Conservation (phyloP, 2,797 vertebrate species). For the Prionace glauca region DNA sequence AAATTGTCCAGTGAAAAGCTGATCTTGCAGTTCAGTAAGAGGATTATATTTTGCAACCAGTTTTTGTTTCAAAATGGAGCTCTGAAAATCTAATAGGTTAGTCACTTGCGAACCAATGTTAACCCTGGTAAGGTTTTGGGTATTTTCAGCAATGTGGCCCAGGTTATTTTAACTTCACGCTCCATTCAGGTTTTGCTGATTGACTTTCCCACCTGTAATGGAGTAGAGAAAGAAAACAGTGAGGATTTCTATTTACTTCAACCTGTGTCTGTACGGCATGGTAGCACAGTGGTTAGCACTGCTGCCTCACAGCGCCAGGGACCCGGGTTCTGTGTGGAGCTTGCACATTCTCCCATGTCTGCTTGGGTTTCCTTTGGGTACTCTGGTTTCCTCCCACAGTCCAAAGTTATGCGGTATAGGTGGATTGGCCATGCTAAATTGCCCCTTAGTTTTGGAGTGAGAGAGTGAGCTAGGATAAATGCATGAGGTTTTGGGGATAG, state of each 20-base stretch:
- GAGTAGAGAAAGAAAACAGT: neutral
- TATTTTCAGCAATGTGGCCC: neutral
- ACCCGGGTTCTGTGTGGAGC: too few relatives aligned
- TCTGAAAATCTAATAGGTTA: neutral
- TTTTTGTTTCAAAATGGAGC: neutral
- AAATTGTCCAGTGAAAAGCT: neutral
- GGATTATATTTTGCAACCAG: neutral
- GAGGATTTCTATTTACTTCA: neutral
- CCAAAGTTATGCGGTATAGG: too few relatives aligned
- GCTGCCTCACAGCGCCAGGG: too few relatives aligned
- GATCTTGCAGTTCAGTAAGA: neutral
- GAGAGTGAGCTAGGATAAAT: too few relatives aligned
- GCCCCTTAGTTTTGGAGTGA: too few relatives aligned
- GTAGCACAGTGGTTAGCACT: too few relatives aligned
- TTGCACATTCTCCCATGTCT: too few relatives aligned
- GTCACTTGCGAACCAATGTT: neutral
- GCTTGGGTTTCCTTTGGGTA: too few relatives aligned
- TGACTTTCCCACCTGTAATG: neutral
- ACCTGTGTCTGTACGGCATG: neutral
- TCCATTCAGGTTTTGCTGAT: neutral
- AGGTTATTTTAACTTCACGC: neutral
- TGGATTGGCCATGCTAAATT: too few relatives aligned
- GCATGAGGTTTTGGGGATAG: too few relatives aligned
- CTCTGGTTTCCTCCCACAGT: too few relatives aligned
- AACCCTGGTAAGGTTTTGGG: neutral